Conservation (phyloP, 1,140 invertebrate genomes). For the Araneus ventricosus region DNA sequence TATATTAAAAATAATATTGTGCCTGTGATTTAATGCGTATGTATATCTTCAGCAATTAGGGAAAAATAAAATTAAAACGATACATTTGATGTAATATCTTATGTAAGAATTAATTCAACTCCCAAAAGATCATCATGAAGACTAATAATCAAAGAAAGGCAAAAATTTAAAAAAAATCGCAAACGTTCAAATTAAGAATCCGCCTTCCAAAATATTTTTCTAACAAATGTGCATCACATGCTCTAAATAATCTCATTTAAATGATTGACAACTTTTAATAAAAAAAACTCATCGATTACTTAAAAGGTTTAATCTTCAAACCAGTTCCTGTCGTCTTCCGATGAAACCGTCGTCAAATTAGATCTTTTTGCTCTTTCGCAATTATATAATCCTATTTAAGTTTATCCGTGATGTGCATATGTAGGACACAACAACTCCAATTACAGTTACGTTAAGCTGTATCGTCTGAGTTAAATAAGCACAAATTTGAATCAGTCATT, state of each 20-base stretch:
- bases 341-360: neutral
- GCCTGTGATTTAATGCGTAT: no score
- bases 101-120: no score
- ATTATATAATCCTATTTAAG: neutral
- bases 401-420: neutral
- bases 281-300: neutral
- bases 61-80: no score
- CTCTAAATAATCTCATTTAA: neutral
- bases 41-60: no score
- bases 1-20: no score
- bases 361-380: neutral
- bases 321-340: neutral
- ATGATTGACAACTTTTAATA: neutral
- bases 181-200: neutral
- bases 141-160: neutral
- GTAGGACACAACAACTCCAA: no score
- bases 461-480: no score
- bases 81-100: no score
- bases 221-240: neutral
- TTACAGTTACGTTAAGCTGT: no score
- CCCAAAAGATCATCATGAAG: neutral
- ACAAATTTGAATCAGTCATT: no score
- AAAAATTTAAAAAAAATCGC: neutral
- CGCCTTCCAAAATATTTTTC: neutral
- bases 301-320: neutral